These are phyloP conservation scores for Actinia equina DNA, from an alignment of 64 coral and sea anemone genomes.

Conservation along the genomic window DNA sequence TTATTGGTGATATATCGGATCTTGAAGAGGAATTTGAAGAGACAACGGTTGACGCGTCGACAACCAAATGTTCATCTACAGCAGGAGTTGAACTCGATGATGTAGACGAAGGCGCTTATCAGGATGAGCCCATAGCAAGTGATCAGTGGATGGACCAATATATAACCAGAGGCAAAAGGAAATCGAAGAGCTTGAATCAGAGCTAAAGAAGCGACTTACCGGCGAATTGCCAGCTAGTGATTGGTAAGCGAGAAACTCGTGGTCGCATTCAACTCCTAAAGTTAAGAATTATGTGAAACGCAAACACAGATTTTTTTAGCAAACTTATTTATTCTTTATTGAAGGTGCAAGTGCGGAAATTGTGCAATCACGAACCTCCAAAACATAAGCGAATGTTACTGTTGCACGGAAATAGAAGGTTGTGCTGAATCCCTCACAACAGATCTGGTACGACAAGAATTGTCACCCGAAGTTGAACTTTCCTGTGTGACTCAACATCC, in stretches of 20 bases:
- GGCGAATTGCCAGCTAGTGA: background rate
- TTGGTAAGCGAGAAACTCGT: background rate
- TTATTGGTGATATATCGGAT: background rate
- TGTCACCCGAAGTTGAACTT: background rate
- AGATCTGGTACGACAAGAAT: slow-evolving; percentile 36
- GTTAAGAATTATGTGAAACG: no score
- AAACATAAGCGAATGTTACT: slow-evolving; percentile 43
- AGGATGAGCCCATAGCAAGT: background rate
- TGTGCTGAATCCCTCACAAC: slow-evolving; percentile 42
- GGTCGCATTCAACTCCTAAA: background rate
- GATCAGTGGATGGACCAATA: background rate
- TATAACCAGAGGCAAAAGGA: background rate
- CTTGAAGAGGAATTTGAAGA: background rate
- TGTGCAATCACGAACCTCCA: no score
- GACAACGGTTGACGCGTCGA: no score
- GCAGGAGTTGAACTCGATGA: background rate
- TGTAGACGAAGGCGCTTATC: background rate
- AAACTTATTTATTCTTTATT: no score
- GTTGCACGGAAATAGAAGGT: slow-evolving; percentile 51
- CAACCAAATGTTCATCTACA: background rate
- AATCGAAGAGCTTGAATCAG: background rate
- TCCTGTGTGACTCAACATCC: slow-evolving; percentile 54
- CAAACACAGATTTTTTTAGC: no score
- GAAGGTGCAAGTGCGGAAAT: no score
- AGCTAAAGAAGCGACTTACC: background rate